Evolutionary conservation across 92 coral and sea anemone genomes (phyloP), one percentile per base, ranked within the genome.

Genomic region (Galaxea fascicularis): DNA sequence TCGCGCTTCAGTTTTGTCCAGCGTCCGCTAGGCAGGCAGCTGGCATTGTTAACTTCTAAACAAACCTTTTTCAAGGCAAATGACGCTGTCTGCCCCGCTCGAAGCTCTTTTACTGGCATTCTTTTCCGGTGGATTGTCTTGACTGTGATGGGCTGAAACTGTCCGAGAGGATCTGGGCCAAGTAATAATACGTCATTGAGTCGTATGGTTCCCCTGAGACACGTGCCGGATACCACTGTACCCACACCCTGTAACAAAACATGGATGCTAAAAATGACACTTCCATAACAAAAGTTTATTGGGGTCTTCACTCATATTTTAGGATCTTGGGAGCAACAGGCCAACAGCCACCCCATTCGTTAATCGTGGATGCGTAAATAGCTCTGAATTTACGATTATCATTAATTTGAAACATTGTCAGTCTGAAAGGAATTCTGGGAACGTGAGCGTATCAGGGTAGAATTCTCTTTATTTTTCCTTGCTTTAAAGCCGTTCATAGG

Each of bases 141-240:
- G 90, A 96, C 93, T 0, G 97, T 84, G 73, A 96, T 91, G 12
- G 97, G 93, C 26, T 95, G 96, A 62, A 96, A 96, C 92, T 96
- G 99, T n/a, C 99, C 99, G 15, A 96, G 88, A 21, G 99, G 95
- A 79, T 96, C 99, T 89, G 99, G 99, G 26, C 99, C 99, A 24
- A 96, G 95, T 60, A 96, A 72, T 16, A 96, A 86, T 62, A 86
- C 63, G 83, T 96, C 99, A 71, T 96, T 96, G 69, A 96, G 88
- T 17, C 88, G 91, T 65, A 96, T 96, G 52, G 95, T 84, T n/a
- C 99, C 99, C 73, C 93, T 89, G 67, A 94, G 94, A 72, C 98
- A 93, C 27, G 99, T 96, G 57, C 99, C 99, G n/a, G 99, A 96
- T 31, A 96, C 93, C 0, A 96, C 99, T 12, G 99, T 96, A 12